Base-by-base conservation (phyloP, 1,140 invertebrate species). In the Hycleus phaleratus region DNA sequence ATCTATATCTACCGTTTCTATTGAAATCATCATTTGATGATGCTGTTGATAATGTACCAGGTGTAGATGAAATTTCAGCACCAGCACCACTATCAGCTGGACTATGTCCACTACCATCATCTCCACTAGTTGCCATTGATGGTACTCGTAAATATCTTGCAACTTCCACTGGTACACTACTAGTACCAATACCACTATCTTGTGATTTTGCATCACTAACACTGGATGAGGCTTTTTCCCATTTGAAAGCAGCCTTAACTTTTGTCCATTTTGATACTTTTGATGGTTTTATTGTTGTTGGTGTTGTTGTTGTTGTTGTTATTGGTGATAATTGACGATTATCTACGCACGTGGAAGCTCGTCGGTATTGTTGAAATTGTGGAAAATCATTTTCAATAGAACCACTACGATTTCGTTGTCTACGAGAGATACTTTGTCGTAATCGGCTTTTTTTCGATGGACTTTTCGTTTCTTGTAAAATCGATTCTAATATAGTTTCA, bases 211-310 rank as follows among this genome's bases (percentile, higher is more conserved):
- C 62, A 55, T 67, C 67, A 38, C 61, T 65, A 3, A 70, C 69
- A 3, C 58, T 70, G 10, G 73, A 68, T 9, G 75, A 73, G 4
- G 82, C 81, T n/a, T 78, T 78, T 63, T 86, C 84, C 85, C 82
- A 89, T 65, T 83, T 55, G 60, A 90, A 87, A 8, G 87, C 88
- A 18, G 87, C 86, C 72, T 90, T 90, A 6, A 91, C 88, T 70
- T 85, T 83, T 2, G 85, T 90, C 88, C 88, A 91, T 65, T 89
- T 88, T 0, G 87, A 90, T 6, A 87, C 79, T 70, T 86, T 82
- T 0, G 78, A 69, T 7, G 66, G 39, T 32, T 47, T 65, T 60
- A 2, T 77, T 76, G 18, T 76, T 74, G 0, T 76, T 74, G 61
- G 49, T 45, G 38, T 39, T 39, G 6, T 39, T 18, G 12, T 39